Percentiles rank a stretch among this genome's conserved stretches.
Conservation (phyloP, 2,113 vertebrate genomes). For the Pachypanchax playfairii region DNA sequence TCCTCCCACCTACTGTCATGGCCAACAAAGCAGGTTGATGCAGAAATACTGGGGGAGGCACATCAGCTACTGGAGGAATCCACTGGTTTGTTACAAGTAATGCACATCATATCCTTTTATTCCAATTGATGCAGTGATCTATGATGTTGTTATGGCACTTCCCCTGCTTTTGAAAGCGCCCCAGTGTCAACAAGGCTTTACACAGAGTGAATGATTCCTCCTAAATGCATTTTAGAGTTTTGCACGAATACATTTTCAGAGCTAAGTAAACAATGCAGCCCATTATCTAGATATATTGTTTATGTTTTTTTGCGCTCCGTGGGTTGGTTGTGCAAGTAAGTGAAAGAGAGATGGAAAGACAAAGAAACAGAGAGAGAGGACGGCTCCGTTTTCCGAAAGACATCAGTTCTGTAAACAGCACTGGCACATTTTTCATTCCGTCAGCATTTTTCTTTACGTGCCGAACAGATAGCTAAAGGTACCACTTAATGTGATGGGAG, state of each 20-base stretch:
- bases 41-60: slow-evolving; percentile 44
- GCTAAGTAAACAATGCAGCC: slow-evolving; percentile 77
- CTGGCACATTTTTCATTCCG: slow-evolving; percentile 78
- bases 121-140: slow-evolving; percentile 69
- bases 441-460: slow-evolving; percentile 79
- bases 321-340: slow-evolving; percentile 55
- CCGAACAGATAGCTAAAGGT: slow-evolving; percentile 82
- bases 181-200: slow-evolving; percentile 68
- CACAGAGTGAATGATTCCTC: slow-evolving; percentile 71
- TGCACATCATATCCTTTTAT: slow-evolving; percentile 65
- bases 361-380: slow-evolving; percentile 49
- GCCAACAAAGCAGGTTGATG: slow-evolving; percentile 68
- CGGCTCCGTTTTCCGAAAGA: slow-evolving; percentile 54
- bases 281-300: slow-evolving; percentile 80
- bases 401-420: slow-evolving; percentile 68
- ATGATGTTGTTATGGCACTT: slow-evolving; percentile 76
- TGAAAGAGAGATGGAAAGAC: slow-evolving; percentile 45
- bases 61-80: slow-evolving; percentile 43
- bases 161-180: slow-evolving; percentile 59
- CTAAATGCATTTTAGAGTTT: slow-evolving; percentile 80
- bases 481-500: slow-evolving; percentile 87
- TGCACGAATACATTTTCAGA: slow-evolving; percentile 75
- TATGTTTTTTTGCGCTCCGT: slow-evolving; percentile 64
- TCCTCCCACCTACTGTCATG: slow-evolving; percentile 62
- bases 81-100: slow-evolving; percentile 49